These are phyloP conservation scores for Stratiolaelaps scimitus DNA, from an alignment of 1,140 invertebrate species.

Conservation along the genomic window DNA sequence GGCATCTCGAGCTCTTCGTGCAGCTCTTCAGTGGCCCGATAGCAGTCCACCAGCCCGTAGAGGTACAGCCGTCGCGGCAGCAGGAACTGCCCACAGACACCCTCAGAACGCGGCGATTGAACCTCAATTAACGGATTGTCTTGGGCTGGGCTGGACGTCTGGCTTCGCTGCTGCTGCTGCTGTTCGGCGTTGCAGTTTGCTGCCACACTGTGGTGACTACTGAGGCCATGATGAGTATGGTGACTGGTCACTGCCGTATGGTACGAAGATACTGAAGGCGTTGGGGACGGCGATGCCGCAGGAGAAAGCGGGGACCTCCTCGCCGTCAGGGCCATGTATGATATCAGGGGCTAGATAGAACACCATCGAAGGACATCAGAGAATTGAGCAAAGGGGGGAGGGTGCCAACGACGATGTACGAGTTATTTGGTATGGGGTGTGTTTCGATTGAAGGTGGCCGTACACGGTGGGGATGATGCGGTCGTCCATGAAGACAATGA, in stretches of 20 bases:
- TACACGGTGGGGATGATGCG: no score
- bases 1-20: neutral
- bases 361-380: no score
- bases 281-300: conserved; percentile 1
- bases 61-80: conserved; percentile 11
- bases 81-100: neutral
- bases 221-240: no score
- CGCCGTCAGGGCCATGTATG: conserved; percentile 22
- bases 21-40: conserved; percentile 17
- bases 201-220: no score
- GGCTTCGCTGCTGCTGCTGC: no score
- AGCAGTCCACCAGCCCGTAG: conserved; percentile 7
- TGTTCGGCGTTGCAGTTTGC: no score
- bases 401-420: no score
- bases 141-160: no score
- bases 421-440: no score
- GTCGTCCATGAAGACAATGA: no score
- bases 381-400: no score
- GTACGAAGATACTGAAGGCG: conserved; percentile 13
- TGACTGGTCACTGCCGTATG: neutral
- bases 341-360: conserved; percentile 7
- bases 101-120: neutral
- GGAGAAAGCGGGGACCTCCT: conserved; percentile 16
- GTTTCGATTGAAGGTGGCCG: no score
- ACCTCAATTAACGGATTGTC: neutral